Evolutionary conservation across 2,888 invertebrate species (phyloP).

Genomic region (Sphaerophoria taeniata): DNA sequence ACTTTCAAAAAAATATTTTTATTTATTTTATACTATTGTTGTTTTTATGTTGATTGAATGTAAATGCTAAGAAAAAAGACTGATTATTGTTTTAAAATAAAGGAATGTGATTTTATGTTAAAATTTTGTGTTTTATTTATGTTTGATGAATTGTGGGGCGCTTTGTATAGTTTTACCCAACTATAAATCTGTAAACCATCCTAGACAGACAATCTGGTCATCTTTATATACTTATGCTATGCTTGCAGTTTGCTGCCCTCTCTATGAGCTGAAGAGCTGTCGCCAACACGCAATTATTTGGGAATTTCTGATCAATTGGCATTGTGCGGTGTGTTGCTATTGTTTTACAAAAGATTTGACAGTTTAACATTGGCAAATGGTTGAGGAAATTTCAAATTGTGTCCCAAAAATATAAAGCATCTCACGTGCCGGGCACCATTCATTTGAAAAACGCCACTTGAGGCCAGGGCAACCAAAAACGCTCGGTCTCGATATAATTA

Average conservation of each 20-base stretch:
- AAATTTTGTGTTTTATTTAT: no score
- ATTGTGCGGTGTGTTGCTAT: constrained; percentile 72
- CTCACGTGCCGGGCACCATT: neutral
- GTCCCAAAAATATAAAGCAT: constrained; percentile 55
- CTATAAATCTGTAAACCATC: constrained; percentile 41
- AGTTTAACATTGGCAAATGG: constrained; percentile 73
- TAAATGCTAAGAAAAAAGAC: no score
- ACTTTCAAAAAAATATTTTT: no score
- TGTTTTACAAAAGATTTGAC: constrained; percentile 74
- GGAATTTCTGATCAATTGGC: constrained; percentile 73
- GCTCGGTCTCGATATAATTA: constrained; percentile 56
- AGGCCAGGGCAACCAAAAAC: neutral
- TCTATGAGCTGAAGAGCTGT: constrained; percentile 6
- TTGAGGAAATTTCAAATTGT: constrained; percentile 72
- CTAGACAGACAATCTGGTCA: constrained; percentile 27
- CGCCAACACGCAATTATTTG: constrained; percentile 62
- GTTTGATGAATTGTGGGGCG: no score
- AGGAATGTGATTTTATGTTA: no score
- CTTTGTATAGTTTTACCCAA: no score
- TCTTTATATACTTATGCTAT: constrained; percentile 6
- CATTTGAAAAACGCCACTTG: neutral
- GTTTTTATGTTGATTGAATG: no score
- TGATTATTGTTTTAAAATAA: no score
- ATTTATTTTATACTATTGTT: no score
- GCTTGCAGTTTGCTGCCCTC: neutral